These are phyloP conservation scores for Drosophila infuscata DNA, from an alignment of 2,888 invertebrate genomes.

Conservation along the genomic window DNA sequence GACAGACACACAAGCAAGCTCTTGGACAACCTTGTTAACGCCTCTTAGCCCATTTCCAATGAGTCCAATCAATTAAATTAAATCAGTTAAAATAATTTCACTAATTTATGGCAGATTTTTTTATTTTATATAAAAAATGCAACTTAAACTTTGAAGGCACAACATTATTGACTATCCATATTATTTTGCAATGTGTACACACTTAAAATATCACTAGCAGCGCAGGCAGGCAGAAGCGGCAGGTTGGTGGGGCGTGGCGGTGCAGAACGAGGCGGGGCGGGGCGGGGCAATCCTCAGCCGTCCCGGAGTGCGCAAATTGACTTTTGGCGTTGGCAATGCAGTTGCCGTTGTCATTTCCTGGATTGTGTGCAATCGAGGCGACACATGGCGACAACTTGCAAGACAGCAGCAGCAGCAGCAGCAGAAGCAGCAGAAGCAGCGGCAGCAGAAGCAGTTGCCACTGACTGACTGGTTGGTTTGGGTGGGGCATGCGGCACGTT, in stretches of 20 bases:
- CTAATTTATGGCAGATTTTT: background rate
- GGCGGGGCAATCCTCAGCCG: conserved; percentile 27
- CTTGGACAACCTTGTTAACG: background rate
- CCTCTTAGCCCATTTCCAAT: background rate
- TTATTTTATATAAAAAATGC: background rate
- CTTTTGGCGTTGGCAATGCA: conserved; percentile 78
- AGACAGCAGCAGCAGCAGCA: conserved; percentile 50
- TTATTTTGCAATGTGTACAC: conserved; percentile 5
- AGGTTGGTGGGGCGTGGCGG: background rate
- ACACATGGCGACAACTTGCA: conserved; percentile 80
- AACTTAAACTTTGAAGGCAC: background rate
- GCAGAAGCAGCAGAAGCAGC: background rate
- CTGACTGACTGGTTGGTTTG: background rate
- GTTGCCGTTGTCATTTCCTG: conserved; percentile 80
- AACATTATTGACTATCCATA: background rate
- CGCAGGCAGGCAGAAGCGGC: background rate
- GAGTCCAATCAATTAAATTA: background rate
- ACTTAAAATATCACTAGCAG: conserved; percentile 49
- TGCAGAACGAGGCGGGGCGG: background rate
- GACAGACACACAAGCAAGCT: background rate
- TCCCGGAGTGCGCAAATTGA: conserved; percentile 75
- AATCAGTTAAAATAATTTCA: background rate
- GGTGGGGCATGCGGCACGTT: conserved; percentile 40
- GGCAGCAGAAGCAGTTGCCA: conserved; percentile 1
- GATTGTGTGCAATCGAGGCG: conserved; percentile 75